phyloP scores from a whole-genome alignment of 2,888 invertebrate species.

The Apamea monoglypha region DNA sequence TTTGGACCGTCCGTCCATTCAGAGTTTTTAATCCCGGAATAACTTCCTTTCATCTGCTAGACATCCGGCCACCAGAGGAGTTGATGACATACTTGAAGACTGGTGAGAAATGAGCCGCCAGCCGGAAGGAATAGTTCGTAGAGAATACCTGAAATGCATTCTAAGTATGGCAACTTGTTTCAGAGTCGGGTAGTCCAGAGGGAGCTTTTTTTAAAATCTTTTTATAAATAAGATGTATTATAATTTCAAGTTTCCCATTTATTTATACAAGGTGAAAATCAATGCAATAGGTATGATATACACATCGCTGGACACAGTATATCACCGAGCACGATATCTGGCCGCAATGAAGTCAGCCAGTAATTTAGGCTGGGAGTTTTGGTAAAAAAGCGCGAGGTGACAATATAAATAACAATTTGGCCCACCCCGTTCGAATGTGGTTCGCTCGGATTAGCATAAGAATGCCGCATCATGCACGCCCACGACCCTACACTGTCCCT shows the following conservation, averaged over 20 bases:
- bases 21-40: conserved; percentile 66
- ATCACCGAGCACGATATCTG: conserved; percentile 47
- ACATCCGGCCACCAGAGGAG: conserved; percentile 66
- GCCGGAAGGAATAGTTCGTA: conserved; percentile 23
- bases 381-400: conserved; percentile 88
- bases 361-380: conserved; percentile 80
- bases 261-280: conserved; percentile 4
- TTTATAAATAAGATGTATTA: neutral
- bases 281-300: neutral
- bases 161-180: conserved; percentile 3
- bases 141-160: conserved; percentile 23
- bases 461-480: conserved; percentile 88
- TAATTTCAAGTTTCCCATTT: too few relatives aligned
- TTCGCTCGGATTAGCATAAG: conserved; percentile 89
- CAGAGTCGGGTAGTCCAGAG: neutral
- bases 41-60: conserved; percentile 67
- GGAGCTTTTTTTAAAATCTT: neutral
- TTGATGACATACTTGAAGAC: conserved; percentile 62
- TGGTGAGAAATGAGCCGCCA: conserved; percentile 43
- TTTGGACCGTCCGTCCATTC: conserved; percentile 59
- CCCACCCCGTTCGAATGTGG: conserved; percentile 89
- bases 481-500: conserved; percentile 85
- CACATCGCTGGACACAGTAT: conserved; percentile 32
- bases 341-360: conserved; percentile 79
- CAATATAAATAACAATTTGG: conserved; percentile 91